phyloP scores from a whole-genome alignment of 1,140 invertebrate genomes.

The Trichoplusia ni region DNA sequence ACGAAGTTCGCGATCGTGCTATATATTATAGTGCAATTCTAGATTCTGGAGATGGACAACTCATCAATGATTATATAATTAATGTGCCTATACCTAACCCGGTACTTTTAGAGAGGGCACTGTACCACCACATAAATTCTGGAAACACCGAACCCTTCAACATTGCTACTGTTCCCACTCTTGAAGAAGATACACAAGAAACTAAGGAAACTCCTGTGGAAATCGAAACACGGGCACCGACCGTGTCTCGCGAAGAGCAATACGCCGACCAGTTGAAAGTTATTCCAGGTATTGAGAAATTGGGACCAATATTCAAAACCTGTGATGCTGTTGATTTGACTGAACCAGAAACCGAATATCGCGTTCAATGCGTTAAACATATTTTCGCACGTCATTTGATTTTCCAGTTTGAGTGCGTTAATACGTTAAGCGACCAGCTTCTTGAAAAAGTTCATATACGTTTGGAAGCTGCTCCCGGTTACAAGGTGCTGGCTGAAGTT shows the following conservation, averaged over 20 bases:
- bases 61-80: slow-evolving; percentile 92
- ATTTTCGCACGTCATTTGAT: slow-evolving; percentile 92
- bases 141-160: slow-evolving; percentile 90
- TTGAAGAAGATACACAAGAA: slow-evolving; percentile 74
- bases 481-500: slow-evolving; percentile 88
- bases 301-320: slow-evolving; percentile 93
- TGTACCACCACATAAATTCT: slow-evolving; percentile 88
- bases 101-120: slow-evolving; percentile 91
- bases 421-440: slow-evolving; percentile 97
- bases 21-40: slow-evolving; percentile 96
- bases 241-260: slow-evolving; percentile 90
- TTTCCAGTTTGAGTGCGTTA: slow-evolving; percentile 96
- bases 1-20: slow-evolving; percentile 98
- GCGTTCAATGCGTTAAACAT: slow-evolving; percentile 97
- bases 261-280: slow-evolving; percentile 91
- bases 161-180: slow-evolving; percentile 91
- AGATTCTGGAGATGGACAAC: slow-evolving; percentile 81
- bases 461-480: slow-evolving; percentile 91
- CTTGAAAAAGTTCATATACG: slow-evolving; percentile 95
- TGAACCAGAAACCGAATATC: slow-evolving; percentile 98
- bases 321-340: slow-evolving; percentile 95
- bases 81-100: slow-evolving; percentile 89
- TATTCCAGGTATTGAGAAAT: slow-evolving; percentile 86
- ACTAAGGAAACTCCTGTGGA: slow-evolving; percentile 80
- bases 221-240: slow-evolving; percentile 71